Evolutionary conservation across 2,797 vertebrate genomes (phyloP), one percentile per base, ranked within the genome.

Genomic region (Dicrostonyx torquatus): DNA sequence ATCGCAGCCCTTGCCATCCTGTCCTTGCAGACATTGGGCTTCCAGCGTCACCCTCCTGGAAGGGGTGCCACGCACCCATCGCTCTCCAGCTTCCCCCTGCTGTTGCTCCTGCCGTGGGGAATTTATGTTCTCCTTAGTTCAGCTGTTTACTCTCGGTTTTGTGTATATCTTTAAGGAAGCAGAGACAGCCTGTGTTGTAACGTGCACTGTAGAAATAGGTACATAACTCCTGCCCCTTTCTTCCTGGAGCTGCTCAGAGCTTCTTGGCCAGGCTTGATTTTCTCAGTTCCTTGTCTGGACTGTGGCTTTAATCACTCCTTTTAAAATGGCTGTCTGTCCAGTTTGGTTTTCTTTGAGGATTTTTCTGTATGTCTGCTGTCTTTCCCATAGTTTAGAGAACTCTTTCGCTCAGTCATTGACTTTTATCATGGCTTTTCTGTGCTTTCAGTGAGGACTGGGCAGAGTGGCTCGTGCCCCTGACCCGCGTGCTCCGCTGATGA

Each of bases 201-300:
- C 58, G 34, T 5, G 5, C 0, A 8, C 34, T 48, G 10, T 17
- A 40, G n/a, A 80, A 60, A 34, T 55, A 3, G 17, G 14, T 0
- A 10, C 14, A 18, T 40, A 11, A 31, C 43, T 31, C 50, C 53
- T 40, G n/a, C 7, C 45, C 9, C 18, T 55, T 43, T 48, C 0
- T 37, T 18, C 53, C 37, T 20, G 80, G 11, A 45, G 53, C 7
- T 43, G 55, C 75, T 62, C 24, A 20, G 62, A 50, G 70, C 7
- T 26, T 37, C 43, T 11, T 55, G 29, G 48, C 18, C 24, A 7
- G 31, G 17, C 20, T 2, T 77, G 0, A 31, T 64, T 60, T 64
- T 37, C 48, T 45, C 4, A 31, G 48, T 0, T 10, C 37, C 2
- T 0, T 55, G 26, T 58, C 58, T 34, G 3, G 20, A 4, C n/a